Base-by-base conservation (phyloP, 2,888 invertebrate species). In the Spodoptera littoralis region DNA sequence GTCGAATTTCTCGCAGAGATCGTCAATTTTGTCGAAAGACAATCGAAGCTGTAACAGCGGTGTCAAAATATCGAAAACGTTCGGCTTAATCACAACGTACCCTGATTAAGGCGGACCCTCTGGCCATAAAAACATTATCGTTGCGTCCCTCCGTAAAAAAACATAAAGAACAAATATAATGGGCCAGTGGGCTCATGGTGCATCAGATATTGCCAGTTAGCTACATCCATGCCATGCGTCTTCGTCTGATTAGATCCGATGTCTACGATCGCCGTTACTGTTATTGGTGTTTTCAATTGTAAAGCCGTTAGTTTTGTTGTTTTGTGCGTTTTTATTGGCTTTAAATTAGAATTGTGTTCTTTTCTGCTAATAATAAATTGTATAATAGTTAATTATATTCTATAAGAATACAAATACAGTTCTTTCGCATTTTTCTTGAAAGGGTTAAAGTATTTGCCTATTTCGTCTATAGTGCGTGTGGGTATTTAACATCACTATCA, bases 121-220 rank as follows among this genome's bases (percentile, higher is more conserved):
- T 88, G 87, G 90, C 93, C 93, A 92, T 94, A 94, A 94, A 94
- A 94, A 94, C 94, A 94, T 94, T 94, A 94, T 93, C 94, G 91
- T 87, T 87, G 82, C 88, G 86, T 90, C 92, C 92, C 93, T 90
- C 89, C 88, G 82, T 90, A 92, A 94, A 94, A 86, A 93, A 94
- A 91, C 92, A 93, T 93, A 93, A 93, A 94, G 90, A 92, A 92
- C 90, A 91, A 92, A 93, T 89, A 94, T 93, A 92, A 92, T 92
- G 90, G 90, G 84, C 86, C 85, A 84, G 59, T 81, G 82, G 84
- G 87, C 86, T 85, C 86, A 74, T 84, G 89, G 88, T 92, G 91
- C 93, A 93, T 93, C 92, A 90, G 93, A 92, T 92, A 92, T 94
- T 93, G 93, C 92, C 93, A 92, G 91, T 93, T 93, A 92, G 90